These are phyloP conservation scores for Apogon hyalosoma DNA, from an alignment of 2,797 vertebrate species.

Conservation along the genomic window DNA sequence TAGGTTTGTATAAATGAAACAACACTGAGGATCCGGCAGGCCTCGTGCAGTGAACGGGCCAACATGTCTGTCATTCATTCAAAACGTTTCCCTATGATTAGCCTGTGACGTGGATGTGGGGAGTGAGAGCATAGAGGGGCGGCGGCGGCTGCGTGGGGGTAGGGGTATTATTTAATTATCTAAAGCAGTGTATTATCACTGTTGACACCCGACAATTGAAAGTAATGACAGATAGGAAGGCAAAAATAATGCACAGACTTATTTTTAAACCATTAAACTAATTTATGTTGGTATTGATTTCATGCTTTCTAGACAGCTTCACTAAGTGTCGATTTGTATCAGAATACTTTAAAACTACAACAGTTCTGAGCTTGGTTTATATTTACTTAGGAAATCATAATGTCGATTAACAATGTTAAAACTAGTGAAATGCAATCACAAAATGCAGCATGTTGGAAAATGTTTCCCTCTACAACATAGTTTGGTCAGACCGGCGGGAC, in stretches of 20 bases:
- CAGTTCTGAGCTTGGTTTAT: too few relatives aligned
- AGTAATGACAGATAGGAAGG: not conserved
- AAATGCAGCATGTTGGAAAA: not conserved
- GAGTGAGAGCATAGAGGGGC: slow-evolving; percentile 6
- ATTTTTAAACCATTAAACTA: too few relatives aligned
- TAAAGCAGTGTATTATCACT: not conserved
- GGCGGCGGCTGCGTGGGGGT: not conserved
- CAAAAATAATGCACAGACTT: too few relatives aligned
- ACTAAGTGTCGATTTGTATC: too few relatives aligned
- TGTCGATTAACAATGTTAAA: too few relatives aligned
- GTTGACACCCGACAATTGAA: slow-evolving; percentile 2
- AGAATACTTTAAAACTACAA: too few relatives aligned
- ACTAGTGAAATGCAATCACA: too few relatives aligned
- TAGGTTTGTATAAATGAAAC: fast-evolving
- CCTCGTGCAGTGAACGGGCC: not conserved
- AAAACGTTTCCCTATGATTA: slow-evolving; percentile 51
- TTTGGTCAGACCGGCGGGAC: not conserved
- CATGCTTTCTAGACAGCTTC: too few relatives aligned
- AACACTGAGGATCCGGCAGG: not conserved
- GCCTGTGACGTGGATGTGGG: slow-evolving; percentile 68
- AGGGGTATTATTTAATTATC: not conserved
- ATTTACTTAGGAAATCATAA: too few relatives aligned
- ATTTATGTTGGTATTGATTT: too few relatives aligned
- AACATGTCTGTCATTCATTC: slow-evolving; percentile 58
- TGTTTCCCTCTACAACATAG: not conserved